Conservation (phyloP, 2,888 invertebrate genomes). For the Aphrophora alni region DNA sequence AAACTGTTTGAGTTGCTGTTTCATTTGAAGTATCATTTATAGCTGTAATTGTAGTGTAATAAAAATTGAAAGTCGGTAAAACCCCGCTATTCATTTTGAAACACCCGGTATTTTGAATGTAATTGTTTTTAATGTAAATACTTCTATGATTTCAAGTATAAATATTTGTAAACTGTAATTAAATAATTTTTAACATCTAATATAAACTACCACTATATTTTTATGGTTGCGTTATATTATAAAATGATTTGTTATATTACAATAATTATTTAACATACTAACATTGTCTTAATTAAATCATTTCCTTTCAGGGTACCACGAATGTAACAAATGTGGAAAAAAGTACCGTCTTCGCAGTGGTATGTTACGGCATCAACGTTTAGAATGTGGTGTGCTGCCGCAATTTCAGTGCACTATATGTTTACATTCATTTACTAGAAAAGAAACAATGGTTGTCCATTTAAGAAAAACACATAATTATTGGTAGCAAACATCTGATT, state of each 20-base stretch:
- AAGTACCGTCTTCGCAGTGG: constrained; percentile 45
- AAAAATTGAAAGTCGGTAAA: too few species aligned
- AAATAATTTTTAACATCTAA: too few species aligned
- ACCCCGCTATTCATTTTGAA: too few species aligned
- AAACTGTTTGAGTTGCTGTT: too few species aligned
- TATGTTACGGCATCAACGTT: constrained; percentile 53
- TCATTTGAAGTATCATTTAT: too few species aligned
- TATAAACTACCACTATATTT: too few species aligned
- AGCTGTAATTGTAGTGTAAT: too few species aligned
- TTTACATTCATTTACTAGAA: constrained; percentile 49
- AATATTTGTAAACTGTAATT: too few species aligned
- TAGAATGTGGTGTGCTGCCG: constrained; percentile 58
- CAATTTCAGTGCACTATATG: constrained; percentile 57
- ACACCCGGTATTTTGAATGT: too few species aligned
- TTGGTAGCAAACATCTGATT: neutral
- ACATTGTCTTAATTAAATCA: neutral
- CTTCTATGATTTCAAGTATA: too few species aligned
- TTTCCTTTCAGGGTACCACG: constrained; percentile 13
- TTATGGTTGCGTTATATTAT: too few species aligned
- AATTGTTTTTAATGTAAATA: too few species aligned
- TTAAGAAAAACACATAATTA: constrained; percentile 13
- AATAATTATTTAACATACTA: constrained; percentile 18
- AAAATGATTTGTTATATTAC: constrained; percentile 23
- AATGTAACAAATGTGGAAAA: constrained; percentile 46
- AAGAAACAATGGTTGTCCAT: constrained; percentile 25